phyloP scores from a whole-genome alignment of 2,888 invertebrate genomes.

The Phytoseiulus persimilis region DNA sequence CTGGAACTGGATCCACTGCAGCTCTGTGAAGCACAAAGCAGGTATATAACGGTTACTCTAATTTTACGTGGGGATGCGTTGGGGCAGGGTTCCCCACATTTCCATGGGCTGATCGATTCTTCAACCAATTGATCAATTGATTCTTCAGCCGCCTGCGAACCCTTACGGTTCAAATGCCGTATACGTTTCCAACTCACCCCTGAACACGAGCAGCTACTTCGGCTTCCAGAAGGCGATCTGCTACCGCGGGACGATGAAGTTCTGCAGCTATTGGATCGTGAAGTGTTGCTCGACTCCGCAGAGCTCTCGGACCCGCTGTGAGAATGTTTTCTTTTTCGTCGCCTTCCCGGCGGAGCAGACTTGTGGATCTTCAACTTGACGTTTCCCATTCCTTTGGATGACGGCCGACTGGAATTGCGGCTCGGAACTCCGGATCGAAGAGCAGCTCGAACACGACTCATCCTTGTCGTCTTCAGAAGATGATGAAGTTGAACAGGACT shows the following conservation, averaged over 20 bases:
- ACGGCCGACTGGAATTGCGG: conserved; percentile 16
- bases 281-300: conserved; percentile 8
- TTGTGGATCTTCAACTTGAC: conserved; percentile 33
- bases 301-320: neutral
- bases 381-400: conserved; percentile 28
- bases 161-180: no score
- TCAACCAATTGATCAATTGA: neutral
- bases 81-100: no score
- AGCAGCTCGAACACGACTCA: neutral
- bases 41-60: no score
- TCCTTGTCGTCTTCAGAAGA: conserved; percentile 29
- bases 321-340: neutral
- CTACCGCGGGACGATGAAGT: conserved; percentile 9
- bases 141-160: no score
- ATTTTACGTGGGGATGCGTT: no score
- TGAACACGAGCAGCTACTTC: conserved; percentile 36
- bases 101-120: no score
- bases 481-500: conserved; percentile 13
- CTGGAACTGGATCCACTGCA: conserved; percentile 17
- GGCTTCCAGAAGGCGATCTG: conserved; percentile 30
- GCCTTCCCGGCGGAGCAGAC: neutral
- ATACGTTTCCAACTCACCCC: neutral
- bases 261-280: neutral
- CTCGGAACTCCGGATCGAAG: neutral
- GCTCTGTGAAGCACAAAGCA: neutral